phyloP scores from a whole-genome alignment of 2,797 vertebrate species.

The Morelia viridis region DNA sequence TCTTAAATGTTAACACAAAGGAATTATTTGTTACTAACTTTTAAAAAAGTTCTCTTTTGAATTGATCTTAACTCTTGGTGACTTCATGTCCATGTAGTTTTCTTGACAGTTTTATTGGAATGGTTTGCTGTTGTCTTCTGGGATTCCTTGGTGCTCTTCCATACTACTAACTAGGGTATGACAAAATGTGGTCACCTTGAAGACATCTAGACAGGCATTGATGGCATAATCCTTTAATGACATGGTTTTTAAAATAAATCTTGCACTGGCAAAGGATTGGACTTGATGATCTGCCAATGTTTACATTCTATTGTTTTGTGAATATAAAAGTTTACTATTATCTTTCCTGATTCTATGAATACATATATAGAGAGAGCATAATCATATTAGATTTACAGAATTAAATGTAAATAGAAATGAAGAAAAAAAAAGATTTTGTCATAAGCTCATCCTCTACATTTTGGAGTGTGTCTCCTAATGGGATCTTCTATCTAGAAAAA shows the following conservation, averaged over 20 bases:
- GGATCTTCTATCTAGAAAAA: neutral
- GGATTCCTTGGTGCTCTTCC: neutral
- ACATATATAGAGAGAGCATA: neutral
- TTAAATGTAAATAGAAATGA: neutral
- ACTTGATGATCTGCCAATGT: neutral
- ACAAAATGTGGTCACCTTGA: conserved; percentile 4
- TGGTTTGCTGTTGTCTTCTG: neutral
- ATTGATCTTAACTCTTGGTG: neutral
- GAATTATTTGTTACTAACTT: neutral
- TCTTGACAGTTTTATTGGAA: neutral
- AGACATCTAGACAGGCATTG: neutral
- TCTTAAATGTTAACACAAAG: conserved; percentile 18
- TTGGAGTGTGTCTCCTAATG: neutral
- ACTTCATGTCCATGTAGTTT: neutral
- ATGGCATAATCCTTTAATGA: neutral
- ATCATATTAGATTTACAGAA: neutral
- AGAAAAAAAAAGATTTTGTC: neutral
- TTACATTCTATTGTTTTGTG: neutral
- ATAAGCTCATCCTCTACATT: neutral
- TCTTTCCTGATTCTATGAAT: neutral
- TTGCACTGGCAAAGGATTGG: neutral
- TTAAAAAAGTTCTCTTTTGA: neutral
- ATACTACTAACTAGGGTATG: neutral
- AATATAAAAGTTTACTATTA: neutral
- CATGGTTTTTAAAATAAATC: neutral